These are phyloP conservation scores for Hipposideros larvatus DNA, from an alignment of 2,797 vertebrate genomes.

Conservation along the genomic window DNA sequence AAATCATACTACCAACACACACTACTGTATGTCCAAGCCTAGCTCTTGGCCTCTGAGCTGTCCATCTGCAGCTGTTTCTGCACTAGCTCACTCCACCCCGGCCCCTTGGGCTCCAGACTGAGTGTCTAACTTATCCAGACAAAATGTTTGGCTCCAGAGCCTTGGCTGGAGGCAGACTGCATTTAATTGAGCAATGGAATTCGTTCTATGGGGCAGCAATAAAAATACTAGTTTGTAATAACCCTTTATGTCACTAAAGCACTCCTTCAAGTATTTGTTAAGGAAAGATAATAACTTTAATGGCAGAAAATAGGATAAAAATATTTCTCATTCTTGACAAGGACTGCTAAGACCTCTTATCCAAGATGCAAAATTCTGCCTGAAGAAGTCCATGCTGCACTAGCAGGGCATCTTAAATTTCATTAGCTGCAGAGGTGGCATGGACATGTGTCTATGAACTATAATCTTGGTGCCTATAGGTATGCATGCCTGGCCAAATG, in stretches of 20 bases:
- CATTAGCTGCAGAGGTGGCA: constrained; percentile 28
- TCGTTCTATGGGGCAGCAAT: constrained; percentile 86
- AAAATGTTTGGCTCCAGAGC: constrained; percentile 84
- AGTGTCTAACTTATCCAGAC: constrained; percentile 82
- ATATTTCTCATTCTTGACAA: constrained; percentile 79
- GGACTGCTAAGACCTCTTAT: constrained; percentile 75
- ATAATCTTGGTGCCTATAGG: constrained; percentile 28
- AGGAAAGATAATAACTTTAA: constrained; percentile 81
- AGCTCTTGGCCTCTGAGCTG: not conserved
- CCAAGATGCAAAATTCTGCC: constrained; percentile 68
- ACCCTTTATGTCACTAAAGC: constrained; percentile 83
- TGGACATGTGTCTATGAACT: not conserved
- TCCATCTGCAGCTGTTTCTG: not conserved
- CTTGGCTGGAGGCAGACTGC: constrained; percentile 81
- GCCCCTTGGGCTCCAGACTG: constrained; percentile 65
- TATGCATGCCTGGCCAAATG: constrained; percentile 6
- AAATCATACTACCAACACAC: not conserved
- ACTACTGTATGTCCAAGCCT: not conserved
- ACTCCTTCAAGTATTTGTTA: constrained; percentile 82
- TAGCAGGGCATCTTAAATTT: constrained; percentile 50
- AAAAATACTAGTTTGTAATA: constrained; percentile 87
- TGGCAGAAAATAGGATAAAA: constrained; percentile 76
- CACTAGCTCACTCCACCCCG: not conserved
- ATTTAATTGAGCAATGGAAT: constrained; percentile 86
- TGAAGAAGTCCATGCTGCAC: not conserved